phyloP scores from a whole-genome alignment of 23 tunicate genomes.

The Pegea sp. region DNA sequence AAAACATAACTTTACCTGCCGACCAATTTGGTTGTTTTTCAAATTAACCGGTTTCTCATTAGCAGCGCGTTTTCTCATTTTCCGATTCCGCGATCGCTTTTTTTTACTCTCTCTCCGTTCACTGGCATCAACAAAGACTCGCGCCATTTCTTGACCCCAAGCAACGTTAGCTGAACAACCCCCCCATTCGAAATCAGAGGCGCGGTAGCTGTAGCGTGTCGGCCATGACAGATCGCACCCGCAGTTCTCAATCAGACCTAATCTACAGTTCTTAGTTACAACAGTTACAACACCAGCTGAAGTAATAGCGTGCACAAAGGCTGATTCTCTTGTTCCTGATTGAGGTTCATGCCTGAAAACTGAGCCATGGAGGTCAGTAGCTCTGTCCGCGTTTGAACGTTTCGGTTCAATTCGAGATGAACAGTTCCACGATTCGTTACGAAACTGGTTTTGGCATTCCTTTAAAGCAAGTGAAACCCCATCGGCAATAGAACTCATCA shows the following conservation, averaged over 20 bases:
- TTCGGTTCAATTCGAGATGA: slow-evolving; percentile 7
- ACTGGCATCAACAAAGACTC: slow-evolving; percentile 25
- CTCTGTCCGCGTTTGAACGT: not conserved
- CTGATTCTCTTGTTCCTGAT: slow-evolving; percentile 42
- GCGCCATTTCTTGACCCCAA: slow-evolving; percentile 43
- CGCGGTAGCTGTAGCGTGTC: not conserved
- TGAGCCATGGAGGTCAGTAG: slow-evolving; percentile 2
- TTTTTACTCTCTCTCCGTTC: slow-evolving; percentile 2
- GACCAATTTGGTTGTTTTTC: slow-evolving; percentile 18
- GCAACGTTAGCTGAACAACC: slow-evolving; percentile 61
- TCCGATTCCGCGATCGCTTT: not conserved
- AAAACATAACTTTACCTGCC: slow-evolving; percentile 9
- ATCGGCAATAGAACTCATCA: slow-evolving; percentile 32
- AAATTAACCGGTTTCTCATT: slow-evolving; percentile 21
- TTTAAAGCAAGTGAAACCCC: slow-evolving; percentile 24
- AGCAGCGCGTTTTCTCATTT: not conserved
- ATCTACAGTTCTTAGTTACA: slow-evolving; percentile 37
- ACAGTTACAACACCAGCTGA: slow-evolving; percentile 62
- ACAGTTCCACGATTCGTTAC: slow-evolving; percentile 49
- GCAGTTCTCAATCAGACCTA: slow-evolving; percentile 29
- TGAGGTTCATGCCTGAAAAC: slow-evolving; percentile 3
- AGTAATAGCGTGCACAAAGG: slow-evolving; percentile 58
- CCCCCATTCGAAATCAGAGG: slow-evolving; percentile 25
- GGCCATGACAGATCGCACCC: slow-evolving; percentile 41
- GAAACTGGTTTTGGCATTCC: slow-evolving; percentile 55